Base-by-base conservation (phyloP, 2,113 vertebrate species). In the Plestiodon gilberti region DNA sequence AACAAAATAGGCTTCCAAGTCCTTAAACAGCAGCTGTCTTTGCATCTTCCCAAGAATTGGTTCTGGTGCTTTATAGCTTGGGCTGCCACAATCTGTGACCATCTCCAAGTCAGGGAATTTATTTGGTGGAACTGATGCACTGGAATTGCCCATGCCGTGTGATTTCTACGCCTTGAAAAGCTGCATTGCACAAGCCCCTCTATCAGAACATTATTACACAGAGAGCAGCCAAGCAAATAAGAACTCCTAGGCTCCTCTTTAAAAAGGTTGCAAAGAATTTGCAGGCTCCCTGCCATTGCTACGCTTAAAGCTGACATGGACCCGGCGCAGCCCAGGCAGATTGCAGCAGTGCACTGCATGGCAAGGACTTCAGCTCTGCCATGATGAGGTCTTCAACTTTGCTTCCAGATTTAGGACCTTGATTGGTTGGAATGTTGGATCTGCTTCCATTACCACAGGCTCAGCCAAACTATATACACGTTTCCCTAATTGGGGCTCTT, bases 161-260 rank as follows among this genome's bases (percentile, higher is more conserved):
- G 74, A 30, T 73, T 70, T 88, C 77, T 25, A 82, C 4, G 81
- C 91, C 91, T 83, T 92, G 90, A 92, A 92, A 93, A 84, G 93
- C 93, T 11, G 30, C 85, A 85, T 86, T 78, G 64, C 18, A 33
- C 83, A 78, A 91, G 80, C 48, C 2, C 90, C 89, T 93, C 88
- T 80, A 30, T 87, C 90, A 77, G 89, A 87, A 76, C 90, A 89
- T 91, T 67, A 59, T 90, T 91, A 35, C 71, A 82, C 3, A 84
- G 81, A 87, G 38, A 0, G 86, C 0, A 79, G 61, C 87, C 90
- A 84, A 85, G 88, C 38, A 2, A 9, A 59, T 75, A 84, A 84
- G 88, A 87, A 90, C 89, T 90, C 90, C 91, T 81, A 86, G 62
- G 77, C 84, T 90, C 84, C 83, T 92, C 88, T 88, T 59, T 84